Evolutionary conservation across 2,113 vertebrate species (phyloP).

Genomic region (Sitta europaea): DNA sequence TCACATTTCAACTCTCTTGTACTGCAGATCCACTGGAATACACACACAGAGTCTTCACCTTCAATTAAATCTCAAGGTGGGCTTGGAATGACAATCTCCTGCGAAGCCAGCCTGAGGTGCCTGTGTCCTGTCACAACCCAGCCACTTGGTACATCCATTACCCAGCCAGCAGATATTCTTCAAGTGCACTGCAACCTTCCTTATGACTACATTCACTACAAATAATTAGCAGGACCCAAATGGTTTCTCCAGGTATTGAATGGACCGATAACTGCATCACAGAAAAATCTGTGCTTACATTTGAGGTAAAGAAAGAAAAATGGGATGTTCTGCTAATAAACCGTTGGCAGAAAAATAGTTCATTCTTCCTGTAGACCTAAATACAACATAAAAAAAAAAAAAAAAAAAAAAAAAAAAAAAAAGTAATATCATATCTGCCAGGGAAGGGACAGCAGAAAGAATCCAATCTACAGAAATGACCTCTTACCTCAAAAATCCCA

Average conservation of each 20-base stretch:
- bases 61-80: constrained; percentile 7
- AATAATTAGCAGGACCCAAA: background rate
- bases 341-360: background rate
- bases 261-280: background rate
- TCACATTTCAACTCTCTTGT: background rate
- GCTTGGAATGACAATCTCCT: background rate
- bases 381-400: background rate
- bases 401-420: background rate
- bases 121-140: background rate
- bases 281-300: background rate
- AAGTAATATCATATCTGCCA: background rate
- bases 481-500: background rate
- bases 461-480: background rate
- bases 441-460: background rate
- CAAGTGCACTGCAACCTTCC: background rate
- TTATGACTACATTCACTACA: background rate
- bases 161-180: background rate
- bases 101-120: background rate
- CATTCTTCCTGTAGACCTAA: background rate
- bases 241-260: background rate
- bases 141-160: background rate
- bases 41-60: background rate
- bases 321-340: background rate
- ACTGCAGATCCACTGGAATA: background rate
- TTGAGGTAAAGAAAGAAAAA: background rate